Percentiles rank a stretch among this genome's conserved stretches.
Evolutionary conservation across 1,140 invertebrate genomes (phyloP).

Genomic region (Ceratosolen fusciceps): DNA sequence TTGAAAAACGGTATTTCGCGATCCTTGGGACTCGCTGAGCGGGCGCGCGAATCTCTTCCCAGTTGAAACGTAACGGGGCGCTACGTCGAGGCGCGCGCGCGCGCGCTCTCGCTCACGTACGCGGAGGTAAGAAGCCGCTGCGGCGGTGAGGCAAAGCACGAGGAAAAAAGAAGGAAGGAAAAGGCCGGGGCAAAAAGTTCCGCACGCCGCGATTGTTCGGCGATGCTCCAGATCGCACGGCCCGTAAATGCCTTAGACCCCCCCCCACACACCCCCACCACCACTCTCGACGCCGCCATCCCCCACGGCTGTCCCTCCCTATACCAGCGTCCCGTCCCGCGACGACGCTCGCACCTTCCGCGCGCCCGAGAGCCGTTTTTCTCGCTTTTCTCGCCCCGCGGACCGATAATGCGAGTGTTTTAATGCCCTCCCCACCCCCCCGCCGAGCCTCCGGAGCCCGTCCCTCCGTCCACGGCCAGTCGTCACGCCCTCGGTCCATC

Average conservation of each 20-base stretch:
- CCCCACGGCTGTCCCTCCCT: too few species aligned
- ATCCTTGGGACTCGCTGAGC: constrained; percentile 43
- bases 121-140: not conserved
- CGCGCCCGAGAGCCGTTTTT: too few species aligned
- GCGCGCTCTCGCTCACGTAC: too few species aligned
- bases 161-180: not conserved
- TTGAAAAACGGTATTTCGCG: constrained; percentile 49
- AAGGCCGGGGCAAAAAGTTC: constrained; percentile 11
- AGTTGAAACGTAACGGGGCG: constrained; percentile 45
- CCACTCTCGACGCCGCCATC: too few species aligned
- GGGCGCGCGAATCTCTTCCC: constrained; percentile 25
- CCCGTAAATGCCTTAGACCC: constrained; percentile 4
- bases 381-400: not conserved
- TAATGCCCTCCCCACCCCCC: not conserved
- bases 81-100: constrained; percentile 9
- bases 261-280: too few species aligned
- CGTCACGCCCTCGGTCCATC: too few species aligned
- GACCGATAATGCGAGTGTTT: not conserved
- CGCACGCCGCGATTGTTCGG: constrained; percentile 15
- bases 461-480: too few species aligned
- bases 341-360: not conserved
- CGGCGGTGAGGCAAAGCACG: not conserved
- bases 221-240: constrained; percentile 17
- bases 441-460: not conserved
- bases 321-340: too few species aligned